Evolutionary conservation across 2,888 invertebrate species (phyloP).

Genomic region (Caenorhabditis imperialis): DNA sequence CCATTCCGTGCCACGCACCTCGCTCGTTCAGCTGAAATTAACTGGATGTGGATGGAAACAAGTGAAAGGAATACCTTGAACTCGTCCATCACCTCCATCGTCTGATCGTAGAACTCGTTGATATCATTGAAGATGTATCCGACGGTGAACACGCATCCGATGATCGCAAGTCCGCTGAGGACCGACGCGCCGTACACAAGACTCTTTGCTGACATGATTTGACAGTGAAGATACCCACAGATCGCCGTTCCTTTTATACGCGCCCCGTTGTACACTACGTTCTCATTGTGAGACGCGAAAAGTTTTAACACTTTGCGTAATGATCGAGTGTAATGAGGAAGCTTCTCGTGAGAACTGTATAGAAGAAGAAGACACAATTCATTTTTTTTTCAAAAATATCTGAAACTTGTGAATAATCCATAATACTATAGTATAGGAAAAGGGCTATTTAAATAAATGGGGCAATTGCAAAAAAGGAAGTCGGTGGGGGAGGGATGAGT

Average conservation of each 20-base stretch:
- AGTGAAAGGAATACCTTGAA: constrained; percentile 15
- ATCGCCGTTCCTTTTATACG: constrained; percentile 16
- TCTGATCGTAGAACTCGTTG: constrained; percentile 42
- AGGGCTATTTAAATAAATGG: too few relatives aligned
- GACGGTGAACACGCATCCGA: constrained; percentile 44
- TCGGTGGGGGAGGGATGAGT: too few relatives aligned
- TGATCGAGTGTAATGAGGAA: too few relatives aligned
- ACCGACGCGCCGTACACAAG: constrained; percentile 43
- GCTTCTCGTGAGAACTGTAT: too few relatives aligned
- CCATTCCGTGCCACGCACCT: constrained; percentile 47
- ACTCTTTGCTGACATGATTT: constrained; percentile 41
- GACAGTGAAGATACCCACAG: constrained; percentile 4
- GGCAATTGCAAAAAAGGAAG: too few relatives aligned
- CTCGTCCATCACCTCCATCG: constrained; percentile 44
- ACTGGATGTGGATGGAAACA: neutral
- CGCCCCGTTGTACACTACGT: constrained; percentile 16
- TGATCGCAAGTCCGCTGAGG: constrained; percentile 41
- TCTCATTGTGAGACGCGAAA: too few relatives aligned
- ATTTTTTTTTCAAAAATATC: too few relatives aligned
- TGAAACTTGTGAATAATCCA: too few relatives aligned
- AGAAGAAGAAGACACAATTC: too few relatives aligned
- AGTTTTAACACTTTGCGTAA: too few relatives aligned
- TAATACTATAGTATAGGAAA: too few relatives aligned
- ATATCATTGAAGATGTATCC: constrained; percentile 49
- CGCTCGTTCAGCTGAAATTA: constrained; percentile 35